Percentiles rank a stretch among this genome's conserved stretches.
Evolutionary conservation across 2,113 vertebrate genomes (phyloP).

Genomic region (Eubucco bourcierii): DNA sequence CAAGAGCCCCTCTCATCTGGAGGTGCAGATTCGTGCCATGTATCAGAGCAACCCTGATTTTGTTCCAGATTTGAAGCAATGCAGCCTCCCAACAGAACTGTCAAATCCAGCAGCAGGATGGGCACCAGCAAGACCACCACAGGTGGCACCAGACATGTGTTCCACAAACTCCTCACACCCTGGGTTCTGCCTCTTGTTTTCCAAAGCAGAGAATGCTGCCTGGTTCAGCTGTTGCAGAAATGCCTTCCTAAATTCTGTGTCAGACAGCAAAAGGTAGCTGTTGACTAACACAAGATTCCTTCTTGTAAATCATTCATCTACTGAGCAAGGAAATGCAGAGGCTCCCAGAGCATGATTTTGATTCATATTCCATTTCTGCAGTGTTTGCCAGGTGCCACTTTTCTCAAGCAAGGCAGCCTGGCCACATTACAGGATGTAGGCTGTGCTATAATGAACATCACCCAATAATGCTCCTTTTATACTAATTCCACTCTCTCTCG

Average conservation of each 20-base stretch:
- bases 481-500: neutral
- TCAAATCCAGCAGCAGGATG: neutral
- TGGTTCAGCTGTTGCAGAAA: neutral
- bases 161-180: neutral
- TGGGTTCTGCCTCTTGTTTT: neutral
- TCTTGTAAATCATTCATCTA: neutral
- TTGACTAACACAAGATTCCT: neutral
- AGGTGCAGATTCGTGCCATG: neutral
- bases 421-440: neutral
- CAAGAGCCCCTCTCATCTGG: neutral
- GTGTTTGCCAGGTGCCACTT: neutral
- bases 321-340: neutral
- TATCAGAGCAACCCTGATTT: neutral
- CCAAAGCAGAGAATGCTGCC: neutral
- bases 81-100: neutral
- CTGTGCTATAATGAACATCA: neutral
- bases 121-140: neutral
- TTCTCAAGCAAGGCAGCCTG: neutral
- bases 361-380: neutral
- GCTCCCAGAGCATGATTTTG: neutral
- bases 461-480: neutral
- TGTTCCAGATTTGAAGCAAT: neutral
- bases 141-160: neutral
- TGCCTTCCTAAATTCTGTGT: neutral
- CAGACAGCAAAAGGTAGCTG: neutral